A percentile compares a stretch with the other conserved stretches of the same genome.
phyloP scores from a whole-genome alignment of 2,113 vertebrate species.

The Vulpes vulpes region DNA sequence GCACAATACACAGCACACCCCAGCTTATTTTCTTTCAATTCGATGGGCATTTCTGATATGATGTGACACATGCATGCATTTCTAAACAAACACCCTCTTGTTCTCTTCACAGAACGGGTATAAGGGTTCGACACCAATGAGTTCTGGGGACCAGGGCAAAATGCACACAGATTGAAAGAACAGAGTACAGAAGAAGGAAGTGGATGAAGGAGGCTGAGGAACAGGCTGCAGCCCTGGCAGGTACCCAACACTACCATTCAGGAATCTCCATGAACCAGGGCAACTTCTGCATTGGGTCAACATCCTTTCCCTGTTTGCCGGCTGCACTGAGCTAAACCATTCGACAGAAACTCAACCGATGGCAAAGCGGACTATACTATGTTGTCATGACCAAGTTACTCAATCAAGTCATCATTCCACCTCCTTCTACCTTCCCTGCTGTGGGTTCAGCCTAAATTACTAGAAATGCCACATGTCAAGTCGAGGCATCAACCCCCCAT shows the following conservation, averaged over 20 bases:
- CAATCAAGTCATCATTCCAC: background rate
- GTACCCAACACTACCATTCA: background rate
- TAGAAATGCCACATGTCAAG: background rate
- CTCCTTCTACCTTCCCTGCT: background rate
- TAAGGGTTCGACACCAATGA: background rate
- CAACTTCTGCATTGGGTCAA: background rate
- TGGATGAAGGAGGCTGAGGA: background rate
- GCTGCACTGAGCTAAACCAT: background rate
- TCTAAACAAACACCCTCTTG: background rate
- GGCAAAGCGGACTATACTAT: background rate
- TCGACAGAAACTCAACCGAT: background rate
- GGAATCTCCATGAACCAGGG: background rate
- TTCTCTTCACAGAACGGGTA: background rate
- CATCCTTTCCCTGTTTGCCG: background rate
- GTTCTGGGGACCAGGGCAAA: background rate
- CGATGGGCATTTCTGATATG: background rate
- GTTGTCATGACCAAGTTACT: background rate
- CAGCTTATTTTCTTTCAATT: background rate
- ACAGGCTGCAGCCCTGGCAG: background rate
- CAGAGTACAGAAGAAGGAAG: background rate
- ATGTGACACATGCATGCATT: background rate
- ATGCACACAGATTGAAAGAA: background rate
- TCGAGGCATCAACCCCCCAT: too few relatives aligned
- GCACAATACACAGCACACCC: too few relatives aligned
- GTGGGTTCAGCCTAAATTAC: background rate